A percentile compares a stretch with the other conserved stretches of the same genome.
Conservation (phyloP, 2,113 vertebrate species). For the Columba livia region DNA sequence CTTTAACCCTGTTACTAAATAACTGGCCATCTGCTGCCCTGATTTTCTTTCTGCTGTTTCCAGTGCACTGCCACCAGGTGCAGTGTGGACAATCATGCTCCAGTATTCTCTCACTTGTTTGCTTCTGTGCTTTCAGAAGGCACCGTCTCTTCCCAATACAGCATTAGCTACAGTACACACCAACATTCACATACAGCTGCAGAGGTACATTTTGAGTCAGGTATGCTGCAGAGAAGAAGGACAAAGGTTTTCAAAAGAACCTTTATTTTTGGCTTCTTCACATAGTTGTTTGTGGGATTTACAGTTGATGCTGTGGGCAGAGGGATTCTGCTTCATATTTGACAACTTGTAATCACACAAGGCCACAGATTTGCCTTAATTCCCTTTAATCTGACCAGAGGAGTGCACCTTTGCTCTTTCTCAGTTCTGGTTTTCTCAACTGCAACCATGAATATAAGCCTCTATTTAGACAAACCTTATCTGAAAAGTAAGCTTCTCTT, state of each 20-base stretch:
- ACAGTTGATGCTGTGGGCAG: background rate
- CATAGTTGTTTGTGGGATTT: background rate
- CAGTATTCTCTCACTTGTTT: background rate
- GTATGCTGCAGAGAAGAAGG: background rate
- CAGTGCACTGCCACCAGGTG: background rate
- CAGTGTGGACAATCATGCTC: background rate
- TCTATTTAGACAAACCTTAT: background rate
- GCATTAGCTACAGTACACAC: background rate
- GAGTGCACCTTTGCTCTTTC: background rate
- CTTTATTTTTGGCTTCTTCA: background rate
- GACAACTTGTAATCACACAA: background rate
- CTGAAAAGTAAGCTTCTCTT: background rate
- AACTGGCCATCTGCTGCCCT: background rate
- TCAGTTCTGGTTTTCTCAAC: background rate
- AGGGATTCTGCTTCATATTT: background rate
- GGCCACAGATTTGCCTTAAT: background rate
- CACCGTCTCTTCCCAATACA: background rate
- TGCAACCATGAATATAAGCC: background rate
- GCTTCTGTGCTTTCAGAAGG: background rate
- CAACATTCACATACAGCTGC: background rate
- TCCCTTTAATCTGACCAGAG: background rate
- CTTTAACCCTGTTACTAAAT: background rate
- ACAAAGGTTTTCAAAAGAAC: background rate
- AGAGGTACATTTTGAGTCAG: background rate
- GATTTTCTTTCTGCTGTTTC: background rate